phyloP scores from a whole-genome alignment of 2,113 vertebrate genomes.

The Symphodus melops region DNA sequence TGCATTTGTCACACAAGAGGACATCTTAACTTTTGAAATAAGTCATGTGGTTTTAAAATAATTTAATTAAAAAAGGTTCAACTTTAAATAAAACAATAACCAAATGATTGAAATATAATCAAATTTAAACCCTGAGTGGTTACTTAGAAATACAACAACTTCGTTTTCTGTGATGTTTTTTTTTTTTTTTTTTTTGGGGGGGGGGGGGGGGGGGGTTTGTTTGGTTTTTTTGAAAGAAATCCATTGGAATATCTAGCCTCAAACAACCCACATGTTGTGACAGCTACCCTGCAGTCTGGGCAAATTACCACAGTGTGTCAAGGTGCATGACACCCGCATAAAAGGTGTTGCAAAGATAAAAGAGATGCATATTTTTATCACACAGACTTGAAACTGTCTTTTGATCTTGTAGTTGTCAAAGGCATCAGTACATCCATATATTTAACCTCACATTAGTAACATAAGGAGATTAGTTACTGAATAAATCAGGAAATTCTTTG shows the following conservation, averaged over 20 bases:
- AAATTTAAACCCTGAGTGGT: neutral
- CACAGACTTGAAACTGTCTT: constrained; percentile 4
- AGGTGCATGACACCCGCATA: constrained; percentile 21
- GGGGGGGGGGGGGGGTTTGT: too few species aligned
- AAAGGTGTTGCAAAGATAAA: constrained; percentile 31
- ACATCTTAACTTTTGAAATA: neutral
- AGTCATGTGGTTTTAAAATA: neutral
- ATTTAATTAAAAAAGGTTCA: neutral
- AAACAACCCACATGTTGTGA: constrained; percentile 12
- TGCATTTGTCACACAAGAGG: constrained; percentile 13
- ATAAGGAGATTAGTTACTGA: constrained; percentile 9
- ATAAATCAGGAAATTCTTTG: neutral
- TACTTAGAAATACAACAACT: neutral
- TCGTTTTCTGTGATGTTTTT: neutral
- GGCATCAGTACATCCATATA: neutral
- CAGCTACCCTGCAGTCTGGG: constrained; percentile 13
- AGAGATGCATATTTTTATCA: constrained; percentile 6
- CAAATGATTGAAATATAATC: neutral
- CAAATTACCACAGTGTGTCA: constrained; percentile 28
- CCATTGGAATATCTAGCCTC: neutral
- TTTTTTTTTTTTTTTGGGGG: too few species aligned
- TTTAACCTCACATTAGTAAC: constrained; percentile 17
- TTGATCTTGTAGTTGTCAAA: constrained; percentile 11
- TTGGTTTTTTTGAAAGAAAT: constrained; percentile 8
- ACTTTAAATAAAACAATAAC: neutral